Base-by-base conservation (phyloP, 2,797 vertebrate genomes). In the Oreochromis grahami region DNA sequence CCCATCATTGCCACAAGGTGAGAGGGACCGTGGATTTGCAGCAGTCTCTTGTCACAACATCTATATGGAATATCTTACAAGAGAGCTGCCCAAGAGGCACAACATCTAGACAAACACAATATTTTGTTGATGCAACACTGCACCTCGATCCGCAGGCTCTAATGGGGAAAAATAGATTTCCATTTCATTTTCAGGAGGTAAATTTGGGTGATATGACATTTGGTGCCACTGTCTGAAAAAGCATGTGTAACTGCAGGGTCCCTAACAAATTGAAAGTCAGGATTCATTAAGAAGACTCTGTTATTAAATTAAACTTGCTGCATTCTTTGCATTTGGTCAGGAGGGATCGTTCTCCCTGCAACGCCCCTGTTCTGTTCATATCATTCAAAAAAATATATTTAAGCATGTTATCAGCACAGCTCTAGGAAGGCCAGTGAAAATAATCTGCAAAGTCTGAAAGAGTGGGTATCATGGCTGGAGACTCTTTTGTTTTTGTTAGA, bases 1-100 rank as follows among this genome's bases (percentile, higher is more conserved):
- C 85, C 91, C 87, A 88, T 95, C 93, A 90, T 91, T 79, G 84
- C 88, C 78, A 53, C 88, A 79, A 94, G 93, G 94, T 94, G 90
- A 92, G 89, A 84, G 76, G 81, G 81, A 86, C 82, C 50, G 24
- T 21, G 11, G 76, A 85, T 91, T 82, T 88, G 83, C 79, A 84
- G 76, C 79, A 55, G 76, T 51, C 88, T 82, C 86, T 82, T 85
- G 87, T 85, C 79, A 91, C 74, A 78, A 84, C 83, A 81, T 83
- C 56, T 83, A 72, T 74, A 86, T 53, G 77, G 77, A 86, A 90
- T 84, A 70, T 63, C 74, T 79, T 80, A 81, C 82, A 77, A 84
- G 77, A 82, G 55, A 68, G 41, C 84, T 84, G 81, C 79, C 80
- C 50, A 26, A 58, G 76, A 85, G 87, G 70, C 80, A 76, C 77